phyloP scores from a whole-genome alignment of 2,113 vertebrate species.

The Heloderma charlesbogerti region DNA sequence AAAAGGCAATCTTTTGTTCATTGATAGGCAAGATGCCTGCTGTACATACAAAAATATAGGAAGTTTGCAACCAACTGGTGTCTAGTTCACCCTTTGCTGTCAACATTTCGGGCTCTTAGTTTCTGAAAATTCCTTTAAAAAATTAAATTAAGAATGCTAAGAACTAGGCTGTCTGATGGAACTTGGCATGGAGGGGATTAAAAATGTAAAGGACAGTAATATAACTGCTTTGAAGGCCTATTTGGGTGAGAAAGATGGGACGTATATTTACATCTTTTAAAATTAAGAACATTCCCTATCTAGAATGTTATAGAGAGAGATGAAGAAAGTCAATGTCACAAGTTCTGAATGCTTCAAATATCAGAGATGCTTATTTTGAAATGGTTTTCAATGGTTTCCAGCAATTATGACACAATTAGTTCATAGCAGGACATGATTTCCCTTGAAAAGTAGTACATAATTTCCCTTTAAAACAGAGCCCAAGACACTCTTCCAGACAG shows the following conservation, averaged over 20 bases:
- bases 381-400: not conserved
- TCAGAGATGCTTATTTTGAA: slow-evolving; percentile 61
- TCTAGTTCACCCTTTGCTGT: slow-evolving; percentile 15
- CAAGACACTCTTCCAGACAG: slow-evolving; percentile 35
- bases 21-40: not conserved
- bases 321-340: slow-evolving; percentile 20
- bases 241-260: not conserved
- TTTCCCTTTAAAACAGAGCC: slow-evolving; percentile 36
- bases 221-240: not conserved
- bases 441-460: slow-evolving; percentile 28
- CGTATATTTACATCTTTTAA: not conserved
- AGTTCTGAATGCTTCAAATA: slow-evolving; percentile 50
- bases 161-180: slow-evolving; percentile 13
- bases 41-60: slow-evolving; percentile 17
- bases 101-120: not conserved
- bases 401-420: slow-evolving; percentile 29
- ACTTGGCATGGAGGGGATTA: not conserved
- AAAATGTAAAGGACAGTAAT: not conserved
- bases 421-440: slow-evolving; percentile 19
- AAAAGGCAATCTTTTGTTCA: not conserved
- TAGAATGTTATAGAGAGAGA: not conserved
- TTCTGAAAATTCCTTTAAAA: not conserved
- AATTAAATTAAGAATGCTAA: slow-evolving; percentile 1
- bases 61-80: not conserved
- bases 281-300: not conserved